Evolutionary conservation across 2,797 vertebrate genomes (phyloP).

Genomic region (Zenarchopterus dispar): DNA sequence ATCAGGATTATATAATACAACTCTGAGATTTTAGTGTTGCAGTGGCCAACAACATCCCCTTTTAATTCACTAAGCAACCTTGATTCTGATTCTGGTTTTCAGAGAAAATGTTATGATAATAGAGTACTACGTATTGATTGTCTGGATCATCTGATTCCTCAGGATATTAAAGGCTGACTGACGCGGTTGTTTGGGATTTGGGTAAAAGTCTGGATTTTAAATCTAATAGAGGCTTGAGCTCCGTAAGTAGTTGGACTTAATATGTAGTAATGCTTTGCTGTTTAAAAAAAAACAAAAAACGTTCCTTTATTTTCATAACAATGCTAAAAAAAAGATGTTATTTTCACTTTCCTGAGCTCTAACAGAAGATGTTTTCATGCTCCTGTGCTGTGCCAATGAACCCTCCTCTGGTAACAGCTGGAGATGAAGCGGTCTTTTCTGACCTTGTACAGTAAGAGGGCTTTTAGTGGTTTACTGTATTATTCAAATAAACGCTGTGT

Average conservation of each 20-base stretch:
- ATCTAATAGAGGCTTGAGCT: background rate
- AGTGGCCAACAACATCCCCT: background rate
- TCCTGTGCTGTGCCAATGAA: background rate
- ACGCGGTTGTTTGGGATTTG: background rate
- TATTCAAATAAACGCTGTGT: conserved; percentile 50
- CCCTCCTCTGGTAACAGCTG: conserved; percentile 20
- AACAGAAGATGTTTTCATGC: conserved; percentile 13
- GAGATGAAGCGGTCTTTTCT: conserved; percentile 22
- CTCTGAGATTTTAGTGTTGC: background rate
- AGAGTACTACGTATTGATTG: background rate
- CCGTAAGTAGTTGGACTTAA: too few species aligned
- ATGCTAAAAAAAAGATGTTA: conserved; percentile 4
- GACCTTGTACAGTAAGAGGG: conserved; percentile 42
- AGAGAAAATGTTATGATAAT: background rate
- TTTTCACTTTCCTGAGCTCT: conserved; percentile 1
- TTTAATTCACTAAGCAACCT: too few species aligned
- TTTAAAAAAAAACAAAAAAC: too few species aligned
- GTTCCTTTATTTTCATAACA: background rate
- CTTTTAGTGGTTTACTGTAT: conserved; percentile 51
- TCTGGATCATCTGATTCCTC: background rate
- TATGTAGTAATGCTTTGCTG: background rate
- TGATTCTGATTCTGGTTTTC: background rate
- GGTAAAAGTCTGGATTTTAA: background rate
- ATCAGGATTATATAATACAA: background rate
- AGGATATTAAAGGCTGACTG: background rate